Evolutionary conservation across 2,113 vertebrate species (phyloP), one percentile per base, ranked within the genome.

Genomic region (Sitta europaea): DNA sequence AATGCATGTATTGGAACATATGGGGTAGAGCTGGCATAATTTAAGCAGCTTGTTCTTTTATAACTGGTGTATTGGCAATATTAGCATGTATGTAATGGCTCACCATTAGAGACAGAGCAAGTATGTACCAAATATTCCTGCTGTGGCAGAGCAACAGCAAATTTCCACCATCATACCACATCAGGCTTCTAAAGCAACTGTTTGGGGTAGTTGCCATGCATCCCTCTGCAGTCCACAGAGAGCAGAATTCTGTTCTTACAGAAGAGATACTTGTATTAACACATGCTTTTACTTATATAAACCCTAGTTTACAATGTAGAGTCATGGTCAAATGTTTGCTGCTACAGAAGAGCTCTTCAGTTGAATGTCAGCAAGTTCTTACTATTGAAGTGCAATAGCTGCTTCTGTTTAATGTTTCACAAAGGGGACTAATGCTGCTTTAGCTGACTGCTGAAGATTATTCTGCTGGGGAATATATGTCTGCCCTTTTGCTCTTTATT

Each of bases 1-100:
- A 61, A 27, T 43, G 16, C 14, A 9, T 0, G 0, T 31, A 13
- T 27, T 47, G 3, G 11, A 87, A 58, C 8, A 4, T 12, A 35
- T 0, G 1, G 16, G 31, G 29, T 33, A 35, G 7, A 70, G 27
- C 35, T 84, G 54, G 14, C 3, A 4, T 61, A 31, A 45, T 68
- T 68, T 51, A 43, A 57, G 36, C 14, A 36, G 9, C 5, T 48
- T 59, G 4, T 51, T 55, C 21, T 19, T 77, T 50, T 42, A 5
- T 62, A 48, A 54, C 11, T 58, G n/a, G 12, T 65, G 16, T 45
- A 0, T 17, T 73, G 25, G 27, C 35, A 59, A 2, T 38, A 28
- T 35, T 74, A 35, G 8, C 19, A 23, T 17, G 21, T 50, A 12
- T 77, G 10, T 62, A 45, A 42, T 23, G 38, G 9, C 23, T 79